phyloP scores from a whole-genome alignment of 2,797 vertebrate species.

The Cephalopachus bancanus region DNA sequence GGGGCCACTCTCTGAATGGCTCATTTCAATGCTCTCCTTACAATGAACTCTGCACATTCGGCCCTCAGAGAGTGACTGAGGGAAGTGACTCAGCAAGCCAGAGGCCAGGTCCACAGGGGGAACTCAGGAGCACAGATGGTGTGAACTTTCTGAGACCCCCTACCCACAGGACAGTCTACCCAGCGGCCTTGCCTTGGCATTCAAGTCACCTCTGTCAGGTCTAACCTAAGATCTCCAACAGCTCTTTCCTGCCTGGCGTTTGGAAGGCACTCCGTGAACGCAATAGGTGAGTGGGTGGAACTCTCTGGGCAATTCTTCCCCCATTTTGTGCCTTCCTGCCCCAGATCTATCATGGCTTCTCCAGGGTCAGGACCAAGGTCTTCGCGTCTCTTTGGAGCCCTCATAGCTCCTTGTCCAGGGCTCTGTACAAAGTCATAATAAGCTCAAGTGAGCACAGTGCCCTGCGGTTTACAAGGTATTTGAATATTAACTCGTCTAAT shows the following conservation, averaged over 20 bases:
- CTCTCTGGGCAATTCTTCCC: neutral
- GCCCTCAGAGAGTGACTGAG: slow-evolving; percentile 40
- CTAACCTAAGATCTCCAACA: neutral
- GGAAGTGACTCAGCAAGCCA: slow-evolving; percentile 51
- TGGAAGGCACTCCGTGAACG: neutral
- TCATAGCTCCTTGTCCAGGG: slow-evolving; percentile 31
- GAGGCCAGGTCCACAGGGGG: neutral
- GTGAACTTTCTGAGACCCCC: neutral
- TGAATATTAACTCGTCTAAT: slow-evolving; percentile 66
- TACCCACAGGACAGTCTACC: neutral
- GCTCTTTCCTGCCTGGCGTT: neutral
- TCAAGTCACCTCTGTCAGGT: neutral
- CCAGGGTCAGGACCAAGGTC: neutral
- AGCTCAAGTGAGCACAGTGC: slow-evolving; percentile 33
- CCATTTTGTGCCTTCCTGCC: neutral
- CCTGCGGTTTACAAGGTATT: slow-evolving; percentile 51
- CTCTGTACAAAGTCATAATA: slow-evolving; percentile 49
- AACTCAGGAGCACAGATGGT: neutral
- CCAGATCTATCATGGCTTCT: neutral
- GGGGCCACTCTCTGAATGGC: slow-evolving; percentile 46
- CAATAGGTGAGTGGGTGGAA: neutral
- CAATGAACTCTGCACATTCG: neutral
- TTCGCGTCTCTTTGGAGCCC: neutral
- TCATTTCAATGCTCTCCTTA: slow-evolving; percentile 38
- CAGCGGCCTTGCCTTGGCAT: neutral